phyloP scores from a whole-genome alignment of 2,888 invertebrate genomes.

The Megalurothrips usitatus region DNA sequence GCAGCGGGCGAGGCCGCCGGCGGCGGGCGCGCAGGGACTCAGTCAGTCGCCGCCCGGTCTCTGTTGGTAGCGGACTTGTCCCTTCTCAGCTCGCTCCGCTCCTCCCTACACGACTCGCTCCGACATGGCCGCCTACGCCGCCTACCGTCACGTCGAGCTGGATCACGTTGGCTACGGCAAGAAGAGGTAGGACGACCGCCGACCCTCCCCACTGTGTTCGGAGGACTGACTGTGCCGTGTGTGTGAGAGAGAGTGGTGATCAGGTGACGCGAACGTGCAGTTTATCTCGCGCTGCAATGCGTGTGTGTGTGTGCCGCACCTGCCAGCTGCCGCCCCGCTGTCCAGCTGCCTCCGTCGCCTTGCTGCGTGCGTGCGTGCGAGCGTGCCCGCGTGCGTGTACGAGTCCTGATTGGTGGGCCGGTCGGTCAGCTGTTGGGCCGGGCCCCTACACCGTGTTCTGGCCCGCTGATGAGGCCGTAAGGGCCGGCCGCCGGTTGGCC shows the following conservation, averaged over 20 bases:
- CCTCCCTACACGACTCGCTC: constrained; percentile 1
- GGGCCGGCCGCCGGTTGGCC: no score
- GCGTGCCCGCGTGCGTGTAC: no score
- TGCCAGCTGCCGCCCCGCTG: no score
- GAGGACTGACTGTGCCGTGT: neutral
- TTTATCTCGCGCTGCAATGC: no score
- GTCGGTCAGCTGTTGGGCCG: no score
- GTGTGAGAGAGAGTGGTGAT: neutral
- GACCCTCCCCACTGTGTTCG: neutral
- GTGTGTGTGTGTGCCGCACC: no score
- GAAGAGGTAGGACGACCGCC: constrained; percentile 64
- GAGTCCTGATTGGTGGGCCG: no score
- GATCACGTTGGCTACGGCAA: constrained; percentile 92
- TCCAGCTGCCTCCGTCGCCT: no score
- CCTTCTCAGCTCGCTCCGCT: neutral
- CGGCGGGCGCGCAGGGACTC: constrained; percentile 31
- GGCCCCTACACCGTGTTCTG: no score
- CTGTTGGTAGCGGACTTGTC: neutral
- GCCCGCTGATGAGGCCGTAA: no score
- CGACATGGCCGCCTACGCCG: constrained; percentile 84
- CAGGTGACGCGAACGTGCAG: neutral
- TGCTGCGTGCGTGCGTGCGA: no score
- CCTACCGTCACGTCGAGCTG: constrained; percentile 89
- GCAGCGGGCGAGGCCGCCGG: constrained; percentile 29
- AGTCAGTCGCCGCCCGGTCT: constrained; percentile 4